phyloP scores from a whole-genome alignment of 2,888 invertebrate genomes.

The Sphaeridia pumilis region DNA sequence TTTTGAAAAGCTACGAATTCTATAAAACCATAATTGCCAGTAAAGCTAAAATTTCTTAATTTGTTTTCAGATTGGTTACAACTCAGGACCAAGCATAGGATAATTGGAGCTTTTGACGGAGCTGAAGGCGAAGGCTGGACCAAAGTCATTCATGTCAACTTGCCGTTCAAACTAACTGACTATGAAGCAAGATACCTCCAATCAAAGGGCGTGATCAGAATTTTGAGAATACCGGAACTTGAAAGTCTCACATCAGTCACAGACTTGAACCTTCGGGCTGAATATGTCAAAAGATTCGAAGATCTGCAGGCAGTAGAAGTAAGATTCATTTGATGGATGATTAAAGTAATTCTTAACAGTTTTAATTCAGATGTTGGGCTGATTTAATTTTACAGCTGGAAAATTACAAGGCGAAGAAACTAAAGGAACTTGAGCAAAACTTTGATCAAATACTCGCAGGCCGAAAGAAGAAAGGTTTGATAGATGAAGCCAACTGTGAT shows the following conservation, averaged over 20 bases:
- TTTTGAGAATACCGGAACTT: slow-evolving; percentile 20
- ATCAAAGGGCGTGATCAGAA: slow-evolving; percentile 18
- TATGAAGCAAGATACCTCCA: slow-evolving; percentile 25
- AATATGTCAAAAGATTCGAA: background rate
- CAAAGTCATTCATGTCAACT: slow-evolving; percentile 13
- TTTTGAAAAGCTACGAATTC: no score
- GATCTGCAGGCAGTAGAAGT: background rate
- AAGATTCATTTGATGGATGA: background rate
- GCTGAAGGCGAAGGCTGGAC: slow-evolving; percentile 21
- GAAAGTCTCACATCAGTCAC: slow-evolving; percentile 1
- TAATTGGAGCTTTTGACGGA: slow-evolving; percentile 69
- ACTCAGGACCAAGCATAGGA: slow-evolving; percentile 56
- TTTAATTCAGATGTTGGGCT: background rate
- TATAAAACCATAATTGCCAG: slow-evolving; percentile 14
- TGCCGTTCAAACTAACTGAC: slow-evolving; percentile 24
- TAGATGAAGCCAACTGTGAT: slow-evolving; percentile 37
- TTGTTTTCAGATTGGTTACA: slow-evolving; percentile 61
- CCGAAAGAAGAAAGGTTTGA: slow-evolving; percentile 40
- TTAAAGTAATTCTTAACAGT: background rate
- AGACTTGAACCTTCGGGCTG: background rate
- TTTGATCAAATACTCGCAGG: slow-evolving; percentile 66
- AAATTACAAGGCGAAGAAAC: slow-evolving; percentile 38
- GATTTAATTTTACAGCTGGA: slow-evolving; percentile 36
- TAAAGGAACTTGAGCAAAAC: slow-evolving; percentile 46
- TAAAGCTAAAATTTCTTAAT: no score